phyloP scores from a whole-genome alignment of 2,113 vertebrate species.

The Brienomyrus brachyistius region DNA sequence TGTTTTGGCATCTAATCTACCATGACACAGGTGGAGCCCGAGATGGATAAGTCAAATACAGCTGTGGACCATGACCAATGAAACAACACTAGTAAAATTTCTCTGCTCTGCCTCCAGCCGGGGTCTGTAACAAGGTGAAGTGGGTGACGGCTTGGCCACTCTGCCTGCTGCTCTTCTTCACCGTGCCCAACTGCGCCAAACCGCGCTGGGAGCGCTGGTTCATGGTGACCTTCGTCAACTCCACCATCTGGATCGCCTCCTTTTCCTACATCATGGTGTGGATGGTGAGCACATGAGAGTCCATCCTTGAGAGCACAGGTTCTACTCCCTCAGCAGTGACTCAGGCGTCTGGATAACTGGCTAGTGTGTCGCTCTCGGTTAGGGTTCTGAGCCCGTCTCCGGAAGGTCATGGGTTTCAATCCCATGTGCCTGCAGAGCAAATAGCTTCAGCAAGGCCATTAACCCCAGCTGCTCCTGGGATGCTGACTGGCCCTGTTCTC shows the following conservation, averaged over 20 bases:
- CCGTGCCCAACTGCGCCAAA: conserved; percentile 84
- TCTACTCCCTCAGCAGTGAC: neutral
- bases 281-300: conserved; percentile 70
- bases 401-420: neutral
- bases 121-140: conserved; percentile 69
- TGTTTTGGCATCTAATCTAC: too few relatives aligned
- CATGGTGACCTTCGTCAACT: conserved; percentile 80
- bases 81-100: too few relatives aligned
- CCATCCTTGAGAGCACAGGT: neutral
- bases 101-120: conserved; percentile 51
- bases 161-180: conserved; percentile 80
- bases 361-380: neutral
- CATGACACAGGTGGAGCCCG: too few relatives aligned
- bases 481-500: neutral
- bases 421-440: neutral
- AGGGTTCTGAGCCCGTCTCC: neutral
- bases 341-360: neutral
- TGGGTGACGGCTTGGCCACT: conserved; percentile 84
- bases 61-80: too few relatives aligned
- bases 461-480: neutral
- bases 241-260: conserved; percentile 87
- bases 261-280: conserved; percentile 95
- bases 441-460: neutral
- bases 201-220: conserved; percentile 87
- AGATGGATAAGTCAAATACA: too few relatives aligned